Evolutionary conservation across 2,888 invertebrate genomes (phyloP), one percentile per base, ranked within the genome.

Genomic region (Apodemia duryi): DNA sequence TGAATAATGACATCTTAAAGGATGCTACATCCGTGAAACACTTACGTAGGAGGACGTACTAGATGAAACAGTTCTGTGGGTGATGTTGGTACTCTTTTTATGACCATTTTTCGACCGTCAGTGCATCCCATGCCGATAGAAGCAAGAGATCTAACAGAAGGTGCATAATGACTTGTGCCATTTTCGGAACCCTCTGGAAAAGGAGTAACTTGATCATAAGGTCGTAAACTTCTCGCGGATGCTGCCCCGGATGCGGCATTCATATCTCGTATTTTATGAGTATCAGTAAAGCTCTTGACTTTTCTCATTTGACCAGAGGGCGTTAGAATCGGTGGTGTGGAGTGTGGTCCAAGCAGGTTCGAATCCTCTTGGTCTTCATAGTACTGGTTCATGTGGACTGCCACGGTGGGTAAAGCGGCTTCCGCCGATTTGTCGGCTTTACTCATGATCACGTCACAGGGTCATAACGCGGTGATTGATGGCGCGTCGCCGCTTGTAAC

Each of bases 101-200:
- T 96, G 75, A 96, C 96, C 93, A 97, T 94, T 90, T 96, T 96
- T 75, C 95, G 94, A 62, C 97, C 97, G 86, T 97, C 97, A 57
- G 97, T 97, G 70, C 97, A 97, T 46, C 97, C 97, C 94, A 97
- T 95, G 63, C 97, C 97, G 74, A 97, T 96, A 63, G 97, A 96
- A 66, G 96, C 96, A 75, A 96, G 93, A 62, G 96, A 96, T 71
- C 96, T 93, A 70, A 96, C 94, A 46, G 96, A 96, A 46, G 95
- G 94, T 62, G 95, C 95, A 88, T 96, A 96, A 70, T 93, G 91
- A 75, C 93, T 93, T 57, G 89, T 88, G 71, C 93, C 93, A 70
- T 90, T 91, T 72, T 96, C 96, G 66, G 94, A 92, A 76, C 94
- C 94, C 68, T 94, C 92, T 46, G 92, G 91, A 75, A 85, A 85